phyloP scores from a whole-genome alignment of 2,797 vertebrate genomes.

The Xenops minutus region DNA sequence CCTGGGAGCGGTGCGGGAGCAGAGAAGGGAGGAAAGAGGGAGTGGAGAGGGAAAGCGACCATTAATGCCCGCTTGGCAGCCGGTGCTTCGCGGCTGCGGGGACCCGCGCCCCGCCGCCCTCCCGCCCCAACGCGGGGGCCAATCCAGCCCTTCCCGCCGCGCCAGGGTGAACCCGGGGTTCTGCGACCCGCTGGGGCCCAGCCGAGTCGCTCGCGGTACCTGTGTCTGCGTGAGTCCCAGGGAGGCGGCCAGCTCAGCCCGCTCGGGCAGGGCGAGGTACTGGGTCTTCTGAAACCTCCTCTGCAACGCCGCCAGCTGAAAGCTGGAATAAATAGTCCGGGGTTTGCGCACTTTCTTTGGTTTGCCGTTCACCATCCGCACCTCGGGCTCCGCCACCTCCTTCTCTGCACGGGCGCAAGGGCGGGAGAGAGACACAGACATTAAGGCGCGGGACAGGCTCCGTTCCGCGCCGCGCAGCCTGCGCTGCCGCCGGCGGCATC shows the following conservation, averaged over 20 bases:
- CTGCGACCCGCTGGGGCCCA: neutral
- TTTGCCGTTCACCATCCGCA: slow-evolving; percentile 98
- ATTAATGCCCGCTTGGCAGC: neutral
- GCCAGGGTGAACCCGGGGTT: accelerated
- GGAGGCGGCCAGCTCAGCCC: slow-evolving; percentile 95
- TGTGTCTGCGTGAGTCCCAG: slow-evolving; percentile 97
- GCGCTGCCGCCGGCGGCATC: neutral
- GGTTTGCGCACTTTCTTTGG: slow-evolving; percentile 99
- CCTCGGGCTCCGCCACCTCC: slow-evolving; percentile 91
- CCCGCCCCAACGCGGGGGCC: neutral
- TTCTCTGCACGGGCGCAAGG: slow-evolving; percentile 82
- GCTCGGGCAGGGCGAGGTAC: slow-evolving; percentile 95
- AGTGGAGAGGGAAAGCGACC: neutral
- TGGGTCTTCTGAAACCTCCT: slow-evolving; percentile 98
- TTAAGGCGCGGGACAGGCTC: neutral
- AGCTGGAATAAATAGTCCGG: slow-evolving; percentile 97
- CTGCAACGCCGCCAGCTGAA: slow-evolving; percentile 96
- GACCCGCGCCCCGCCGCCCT: neutral
- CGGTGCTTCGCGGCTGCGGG: neutral
- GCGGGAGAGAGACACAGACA: neutral
- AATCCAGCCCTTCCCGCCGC: neutral
- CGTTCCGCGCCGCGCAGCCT: neutral
- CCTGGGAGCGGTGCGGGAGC: slow-evolving; percentile 73
- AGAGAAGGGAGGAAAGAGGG: neutral
- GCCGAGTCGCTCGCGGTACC: slow-evolving; percentile 72